Conservation (phyloP, 2,888 invertebrate genomes). For the Clunio marinus region DNA sequence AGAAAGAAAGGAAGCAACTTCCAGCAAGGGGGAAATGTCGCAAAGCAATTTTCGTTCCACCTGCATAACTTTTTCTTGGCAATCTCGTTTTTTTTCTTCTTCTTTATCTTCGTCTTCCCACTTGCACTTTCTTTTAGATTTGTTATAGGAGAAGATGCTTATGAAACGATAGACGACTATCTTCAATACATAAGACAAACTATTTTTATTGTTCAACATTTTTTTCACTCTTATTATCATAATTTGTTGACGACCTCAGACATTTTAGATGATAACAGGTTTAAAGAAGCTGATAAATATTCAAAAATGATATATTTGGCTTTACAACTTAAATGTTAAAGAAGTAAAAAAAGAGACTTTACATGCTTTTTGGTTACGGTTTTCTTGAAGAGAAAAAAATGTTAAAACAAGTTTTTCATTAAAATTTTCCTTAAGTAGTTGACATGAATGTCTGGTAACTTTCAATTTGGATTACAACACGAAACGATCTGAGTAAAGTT, state of each 20-base stretch:
- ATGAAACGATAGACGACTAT: neutral
- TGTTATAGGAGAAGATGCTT: neutral
- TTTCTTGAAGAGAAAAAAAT: too few species aligned
- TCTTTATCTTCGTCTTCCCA: conserved; percentile 8
- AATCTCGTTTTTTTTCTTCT: too few species aligned
- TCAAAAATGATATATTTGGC: neutral
- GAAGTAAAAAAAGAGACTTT: too few species aligned
- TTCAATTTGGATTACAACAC: too few species aligned
- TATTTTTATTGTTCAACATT: conserved; percentile 19
- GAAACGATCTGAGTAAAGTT: too few species aligned
- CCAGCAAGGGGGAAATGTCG: neutral
- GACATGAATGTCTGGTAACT: too few species aligned
- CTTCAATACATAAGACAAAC: too few species aligned
- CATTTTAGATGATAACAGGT: conserved; percentile 27
- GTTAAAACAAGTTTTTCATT: too few species aligned
- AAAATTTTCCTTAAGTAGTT: too few species aligned
- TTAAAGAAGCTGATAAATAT: conserved; percentile 27
- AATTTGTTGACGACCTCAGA: conserved; percentile 37
- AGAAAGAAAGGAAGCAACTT: neutral
- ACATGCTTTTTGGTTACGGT: too few species aligned
- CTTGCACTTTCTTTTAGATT: conserved; percentile 19
- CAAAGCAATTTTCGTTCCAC: conserved; percentile 1
- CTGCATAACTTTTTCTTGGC: neutral
- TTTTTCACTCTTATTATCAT: conserved; percentile 16
- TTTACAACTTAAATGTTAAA: too few species aligned